phyloP scores from a whole-genome alignment of 2,113 vertebrate species.

The Sciurus niger region DNA sequence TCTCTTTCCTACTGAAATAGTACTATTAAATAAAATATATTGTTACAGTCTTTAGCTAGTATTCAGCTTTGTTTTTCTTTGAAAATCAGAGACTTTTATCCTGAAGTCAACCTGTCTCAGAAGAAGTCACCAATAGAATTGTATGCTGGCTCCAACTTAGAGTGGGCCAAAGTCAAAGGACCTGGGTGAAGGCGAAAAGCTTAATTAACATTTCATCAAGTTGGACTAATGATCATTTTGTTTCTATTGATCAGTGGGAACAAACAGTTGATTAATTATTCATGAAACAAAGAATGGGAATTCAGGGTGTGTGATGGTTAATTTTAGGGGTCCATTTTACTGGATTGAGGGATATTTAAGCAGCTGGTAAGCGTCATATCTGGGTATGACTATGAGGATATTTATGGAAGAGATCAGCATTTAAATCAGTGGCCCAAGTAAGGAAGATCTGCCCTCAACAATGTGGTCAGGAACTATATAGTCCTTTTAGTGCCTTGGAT shows the following conservation, averaged over 20 bases:
- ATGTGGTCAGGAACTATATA: background rate
- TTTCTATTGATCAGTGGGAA: background rate
- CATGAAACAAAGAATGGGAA: slow-evolving; percentile 31
- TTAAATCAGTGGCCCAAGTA: background rate
- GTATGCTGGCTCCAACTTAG: background rate
- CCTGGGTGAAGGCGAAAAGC: background rate
- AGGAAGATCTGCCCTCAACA: background rate
- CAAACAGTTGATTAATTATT: slow-evolving; percentile 40
- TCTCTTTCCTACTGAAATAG: background rate
- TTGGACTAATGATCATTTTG: background rate
- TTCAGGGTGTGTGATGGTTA: background rate
- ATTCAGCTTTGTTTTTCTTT: background rate
- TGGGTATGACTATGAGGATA: background rate
- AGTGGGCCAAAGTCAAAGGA: background rate
- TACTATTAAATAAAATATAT: background rate
- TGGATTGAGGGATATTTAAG: background rate
- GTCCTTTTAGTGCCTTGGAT: background rate
- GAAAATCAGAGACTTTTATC: background rate
- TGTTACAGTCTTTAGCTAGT: background rate
- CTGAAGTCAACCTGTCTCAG: background rate
- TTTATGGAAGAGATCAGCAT: background rate
- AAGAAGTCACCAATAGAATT: background rate
- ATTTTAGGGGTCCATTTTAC: background rate
- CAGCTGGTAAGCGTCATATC: background rate
- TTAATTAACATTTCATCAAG: background rate